These are phyloP conservation scores for Telmatherina bonti DNA, from an alignment of 2,797 vertebrate genomes.

Conservation along the genomic window DNA sequence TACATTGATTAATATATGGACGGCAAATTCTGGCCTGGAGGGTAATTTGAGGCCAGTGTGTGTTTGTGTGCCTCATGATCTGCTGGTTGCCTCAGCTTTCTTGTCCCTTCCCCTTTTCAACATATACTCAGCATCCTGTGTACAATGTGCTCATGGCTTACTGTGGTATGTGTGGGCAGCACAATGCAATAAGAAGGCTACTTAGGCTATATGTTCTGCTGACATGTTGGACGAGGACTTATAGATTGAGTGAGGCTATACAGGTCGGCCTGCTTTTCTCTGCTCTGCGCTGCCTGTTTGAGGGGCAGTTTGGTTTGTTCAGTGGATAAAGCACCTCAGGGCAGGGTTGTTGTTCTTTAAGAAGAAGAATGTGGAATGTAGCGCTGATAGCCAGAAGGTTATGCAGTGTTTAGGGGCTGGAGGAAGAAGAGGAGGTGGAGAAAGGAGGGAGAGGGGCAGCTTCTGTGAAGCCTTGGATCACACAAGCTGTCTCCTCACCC, in stretches of 20 bases:
- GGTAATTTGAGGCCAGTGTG: slow-evolving; percentile 58
- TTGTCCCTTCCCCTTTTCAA: slow-evolving; percentile 43
- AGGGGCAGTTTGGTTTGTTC: slow-evolving; percentile 61
- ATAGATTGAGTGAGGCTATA: slow-evolving; percentile 67
- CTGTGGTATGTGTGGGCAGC: slow-evolving; percentile 58
- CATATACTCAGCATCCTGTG: slow-evolving; percentile 44
- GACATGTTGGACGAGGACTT: slow-evolving; percentile 78
- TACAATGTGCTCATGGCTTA: slow-evolving; percentile 66
- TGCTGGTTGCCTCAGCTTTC: slow-evolving; percentile 56
- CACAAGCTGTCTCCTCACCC: slow-evolving; percentile 63
- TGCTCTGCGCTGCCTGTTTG: slow-evolving; percentile 44
- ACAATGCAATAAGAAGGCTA: slow-evolving; percentile 70
- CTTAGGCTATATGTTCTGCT: slow-evolving; percentile 80
- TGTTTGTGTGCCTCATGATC: slow-evolving; percentile 60
- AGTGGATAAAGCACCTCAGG: slow-evolving; percentile 67
- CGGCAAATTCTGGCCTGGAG: slow-evolving; percentile 55
- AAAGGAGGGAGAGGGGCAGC: slow-evolving; percentile 27
- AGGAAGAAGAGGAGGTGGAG: slow-evolving; percentile 27
- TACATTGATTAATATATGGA: slow-evolving; percentile 64
- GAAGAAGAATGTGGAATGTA: slow-evolving; percentile 81
- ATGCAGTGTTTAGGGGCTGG: slow-evolving; percentile 66
- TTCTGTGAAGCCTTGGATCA: slow-evolving; percentile 65
- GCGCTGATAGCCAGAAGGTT: slow-evolving; percentile 81
- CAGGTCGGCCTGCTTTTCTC: slow-evolving; percentile 36
- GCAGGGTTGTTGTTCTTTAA: slow-evolving; percentile 76